A percentile compares a stretch with the other conserved stretches of the same genome.
These are phyloP conservation scores for Akabosia matsudoensis DNA, from an alignment of 1,140 invertebrate genomes.

Conservation along the genomic window DNA sequence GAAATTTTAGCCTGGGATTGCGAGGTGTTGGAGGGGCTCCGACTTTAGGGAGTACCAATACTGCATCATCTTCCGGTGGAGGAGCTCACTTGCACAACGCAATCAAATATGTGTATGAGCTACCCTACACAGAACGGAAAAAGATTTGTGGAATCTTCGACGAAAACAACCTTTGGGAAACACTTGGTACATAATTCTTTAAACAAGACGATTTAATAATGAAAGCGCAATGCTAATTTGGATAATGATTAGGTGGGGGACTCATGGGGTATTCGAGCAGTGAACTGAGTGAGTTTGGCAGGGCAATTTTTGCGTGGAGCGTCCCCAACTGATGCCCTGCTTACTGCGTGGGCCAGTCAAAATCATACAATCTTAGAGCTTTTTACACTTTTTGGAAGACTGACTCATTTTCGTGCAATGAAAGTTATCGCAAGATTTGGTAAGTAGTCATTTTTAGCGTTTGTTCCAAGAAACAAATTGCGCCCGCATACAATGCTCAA, in stretches of 20 bases:
- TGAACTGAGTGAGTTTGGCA: constrained; percentile 56
- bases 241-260: constrained; percentile 51
- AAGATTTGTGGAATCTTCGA: constrained; percentile 73
- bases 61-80: not conserved
- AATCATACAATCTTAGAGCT: constrained; percentile 76
- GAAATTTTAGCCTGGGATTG: not conserved
- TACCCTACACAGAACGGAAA: constrained; percentile 65
- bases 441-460: constrained; percentile 45
- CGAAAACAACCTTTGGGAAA: constrained; percentile 72
- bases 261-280: constrained; percentile 56
- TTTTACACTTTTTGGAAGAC: constrained; percentile 65
- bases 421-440: constrained; percentile 61
- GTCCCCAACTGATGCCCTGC: constrained; percentile 70
- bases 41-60: not conserved
- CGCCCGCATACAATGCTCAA: no score
- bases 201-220: not conserved
- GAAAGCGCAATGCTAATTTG: constrained; percentile 5
- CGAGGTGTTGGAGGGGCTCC: not conserved
- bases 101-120: constrained; percentile 64
- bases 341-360: constrained; percentile 71
- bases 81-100: not conserved
- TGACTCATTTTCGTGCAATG: constrained; percentile 72
- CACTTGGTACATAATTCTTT: constrained; percentile 58
- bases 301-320: constrained; percentile 53
- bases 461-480: not conserved